phyloP scores from a whole-genome alignment of 2,797 vertebrate species.

The Chlorospingus flavigularis region DNA sequence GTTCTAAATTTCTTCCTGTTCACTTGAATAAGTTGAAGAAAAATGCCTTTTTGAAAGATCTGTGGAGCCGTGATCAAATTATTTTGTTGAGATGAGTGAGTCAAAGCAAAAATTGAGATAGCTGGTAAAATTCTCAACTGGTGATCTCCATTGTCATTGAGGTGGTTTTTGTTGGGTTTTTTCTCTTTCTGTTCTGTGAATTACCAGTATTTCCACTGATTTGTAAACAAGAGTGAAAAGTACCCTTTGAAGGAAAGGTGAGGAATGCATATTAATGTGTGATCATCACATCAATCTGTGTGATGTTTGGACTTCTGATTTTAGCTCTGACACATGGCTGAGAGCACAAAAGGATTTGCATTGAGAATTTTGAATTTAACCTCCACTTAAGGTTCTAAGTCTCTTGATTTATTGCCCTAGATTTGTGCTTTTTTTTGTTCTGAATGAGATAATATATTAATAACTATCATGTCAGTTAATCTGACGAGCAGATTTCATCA shows the following conservation, averaged over 20 bases:
- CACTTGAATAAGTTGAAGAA: not conserved
- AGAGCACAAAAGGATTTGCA: not conserved
- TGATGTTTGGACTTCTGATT: not conserved
- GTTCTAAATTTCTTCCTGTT: not conserved
- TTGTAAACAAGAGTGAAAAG: not conserved
- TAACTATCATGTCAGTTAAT: not conserved
- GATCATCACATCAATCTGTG: too few relatives aligned
- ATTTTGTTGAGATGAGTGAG: not conserved
- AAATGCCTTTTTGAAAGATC: not conserved
- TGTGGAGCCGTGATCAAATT: not conserved
- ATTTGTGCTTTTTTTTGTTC: not conserved
- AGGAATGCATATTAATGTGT: not conserved
- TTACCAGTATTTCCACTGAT: not conserved
- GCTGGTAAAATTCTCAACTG: not conserved
- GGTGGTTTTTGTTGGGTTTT: rapidly evolving
- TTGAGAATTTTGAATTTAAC: not conserved
- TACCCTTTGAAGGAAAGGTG: not conserved
- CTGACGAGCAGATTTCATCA: not conserved
- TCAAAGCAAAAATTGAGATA: not conserved
- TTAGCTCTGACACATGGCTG: not conserved
- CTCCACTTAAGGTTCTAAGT: not conserved
- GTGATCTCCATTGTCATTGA: not conserved
- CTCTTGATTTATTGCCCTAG: not conserved
- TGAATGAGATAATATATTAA: not conserved
- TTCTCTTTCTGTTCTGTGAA: not conserved